phyloP scores from a whole-genome alignment of 2,888 invertebrate genomes.

The Thera britannica region DNA sequence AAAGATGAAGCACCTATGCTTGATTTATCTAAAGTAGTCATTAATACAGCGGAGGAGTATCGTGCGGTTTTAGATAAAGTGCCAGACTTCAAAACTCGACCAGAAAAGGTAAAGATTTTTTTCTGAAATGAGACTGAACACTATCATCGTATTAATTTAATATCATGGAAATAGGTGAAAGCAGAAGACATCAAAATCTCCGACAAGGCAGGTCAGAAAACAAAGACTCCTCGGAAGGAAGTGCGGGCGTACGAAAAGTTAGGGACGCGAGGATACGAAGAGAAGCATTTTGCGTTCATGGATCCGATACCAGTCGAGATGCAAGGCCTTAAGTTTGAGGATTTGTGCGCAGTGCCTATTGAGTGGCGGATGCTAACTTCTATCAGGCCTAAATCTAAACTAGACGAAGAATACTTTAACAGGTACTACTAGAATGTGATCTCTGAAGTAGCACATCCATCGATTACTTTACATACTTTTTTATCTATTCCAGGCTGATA shows the following conservation, averaged over 20 bases:
- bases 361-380: constrained; percentile 97
- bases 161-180: constrained; percentile 80
- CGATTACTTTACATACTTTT: constrained; percentile 8
- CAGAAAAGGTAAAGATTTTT: constrained; percentile 88
- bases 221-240: constrained; percentile 90
- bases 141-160: constrained; percentile 30
- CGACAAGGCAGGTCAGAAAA: constrained; percentile 89
- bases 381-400: constrained; percentile 91
- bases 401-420: constrained; percentile 95
- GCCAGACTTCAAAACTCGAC: constrained; percentile 95
- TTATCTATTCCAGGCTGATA: constrained; percentile 85
- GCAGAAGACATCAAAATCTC: constrained; percentile 91
- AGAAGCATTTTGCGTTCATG: constrained; percentile 81
- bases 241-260: constrained; percentile 86
- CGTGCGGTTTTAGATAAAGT: constrained; percentile 93
- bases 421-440: constrained; percentile 70
- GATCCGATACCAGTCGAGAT: constrained; percentile 94
- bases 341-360: constrained; percentile 93
- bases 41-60: constrained; percentile 92
- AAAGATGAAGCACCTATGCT: constrained; percentile 93
- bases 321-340: constrained; percentile 89
- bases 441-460: not conserved
- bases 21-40: constrained; percentile 92
- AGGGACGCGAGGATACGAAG: constrained; percentile 86
- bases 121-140: constrained; percentile 27